phyloP scores from a whole-genome alignment of 2,888 invertebrate species.

The Cosmorhoe ocellata region DNA sequence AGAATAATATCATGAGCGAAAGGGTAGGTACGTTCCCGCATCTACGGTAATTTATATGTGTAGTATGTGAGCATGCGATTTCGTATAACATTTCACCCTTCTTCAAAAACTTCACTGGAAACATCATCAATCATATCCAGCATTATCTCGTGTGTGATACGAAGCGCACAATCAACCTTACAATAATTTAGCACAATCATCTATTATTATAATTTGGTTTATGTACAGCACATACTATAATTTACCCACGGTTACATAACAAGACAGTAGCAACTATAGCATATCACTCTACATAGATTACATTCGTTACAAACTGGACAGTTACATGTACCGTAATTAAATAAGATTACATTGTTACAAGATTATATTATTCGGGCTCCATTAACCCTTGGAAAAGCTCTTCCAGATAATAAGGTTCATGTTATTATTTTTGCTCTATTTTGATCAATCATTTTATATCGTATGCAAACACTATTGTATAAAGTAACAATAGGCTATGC shows the following conservation, averaged over 20 bases:
- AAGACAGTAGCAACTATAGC: constrained; percentile 12
- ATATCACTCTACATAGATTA: constrained; percentile 17
- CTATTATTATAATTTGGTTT: constrained; percentile 37
- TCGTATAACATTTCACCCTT: constrained; percentile 50
- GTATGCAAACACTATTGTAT: neutral
- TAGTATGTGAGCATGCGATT: constrained; percentile 51
- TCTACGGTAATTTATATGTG: constrained; percentile 63
- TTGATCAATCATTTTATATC: neutral
- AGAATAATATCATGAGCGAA: constrained; percentile 44
- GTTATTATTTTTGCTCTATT: constrained; percentile 9
- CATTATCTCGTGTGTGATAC: constrained; percentile 55
- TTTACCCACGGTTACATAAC: constrained; percentile 20
- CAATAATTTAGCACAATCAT: constrained; percentile 44
- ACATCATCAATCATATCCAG: constrained; percentile 67
- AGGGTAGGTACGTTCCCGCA: constrained; percentile 47
- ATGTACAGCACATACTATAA: constrained; percentile 23
- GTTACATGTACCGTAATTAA: constrained; percentile 31
- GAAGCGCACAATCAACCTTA: constrained; percentile 35
- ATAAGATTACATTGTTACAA: constrained; percentile 26
- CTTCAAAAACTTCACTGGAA: constrained; percentile 51
- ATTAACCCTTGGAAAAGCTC: constrained; percentile 19
- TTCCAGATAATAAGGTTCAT: constrained; percentile 26
- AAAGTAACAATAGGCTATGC: constrained; percentile 16
- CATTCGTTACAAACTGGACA: constrained; percentile 27
- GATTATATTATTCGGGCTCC: constrained; percentile 22